Conservation (phyloP, 2,797 vertebrate genomes). For the Urosaurus nigricauda region DNA sequence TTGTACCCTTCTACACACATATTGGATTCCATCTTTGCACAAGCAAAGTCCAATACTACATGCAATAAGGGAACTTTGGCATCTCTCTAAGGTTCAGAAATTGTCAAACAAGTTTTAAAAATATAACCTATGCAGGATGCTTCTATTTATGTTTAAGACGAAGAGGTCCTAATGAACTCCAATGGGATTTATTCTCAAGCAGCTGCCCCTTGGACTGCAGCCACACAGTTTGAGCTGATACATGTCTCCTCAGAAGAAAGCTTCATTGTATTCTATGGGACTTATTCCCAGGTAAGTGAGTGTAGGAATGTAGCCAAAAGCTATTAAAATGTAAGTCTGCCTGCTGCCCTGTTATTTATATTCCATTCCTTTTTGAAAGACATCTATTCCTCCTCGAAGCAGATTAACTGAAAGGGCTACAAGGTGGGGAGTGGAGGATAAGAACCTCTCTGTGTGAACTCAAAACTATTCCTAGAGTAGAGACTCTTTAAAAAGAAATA, state of each 20-base stretch:
- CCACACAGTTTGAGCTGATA: neutral
- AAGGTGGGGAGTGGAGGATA: neutral
- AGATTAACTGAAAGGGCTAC: constrained; percentile 3
- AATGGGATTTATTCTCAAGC: neutral
- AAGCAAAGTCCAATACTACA: too few relatives aligned
- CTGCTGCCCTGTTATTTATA: neutral
- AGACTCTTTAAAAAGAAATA: constrained; percentile 46
- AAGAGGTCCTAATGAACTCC: neutral
- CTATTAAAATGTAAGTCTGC: neutral
- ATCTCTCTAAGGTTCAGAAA: neutral
- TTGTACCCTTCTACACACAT: too few relatives aligned
- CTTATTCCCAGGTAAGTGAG: neutral
- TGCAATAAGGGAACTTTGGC: neutral
- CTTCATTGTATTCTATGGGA: neutral
- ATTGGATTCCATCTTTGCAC: too few relatives aligned
- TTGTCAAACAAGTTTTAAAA: neutral
- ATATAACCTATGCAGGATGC: neutral
- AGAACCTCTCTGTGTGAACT: neutral
- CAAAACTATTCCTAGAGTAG: neutral
- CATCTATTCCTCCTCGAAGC: neutral
- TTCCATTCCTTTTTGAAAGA: neutral
- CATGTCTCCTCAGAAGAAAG: neutral
- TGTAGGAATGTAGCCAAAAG: neutral
- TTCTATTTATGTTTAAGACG: neutral
- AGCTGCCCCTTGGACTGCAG: neutral